Evolutionary conservation across 2,113 vertebrate genomes (phyloP).

Genomic region (Tragelaphus buxtoni): DNA sequence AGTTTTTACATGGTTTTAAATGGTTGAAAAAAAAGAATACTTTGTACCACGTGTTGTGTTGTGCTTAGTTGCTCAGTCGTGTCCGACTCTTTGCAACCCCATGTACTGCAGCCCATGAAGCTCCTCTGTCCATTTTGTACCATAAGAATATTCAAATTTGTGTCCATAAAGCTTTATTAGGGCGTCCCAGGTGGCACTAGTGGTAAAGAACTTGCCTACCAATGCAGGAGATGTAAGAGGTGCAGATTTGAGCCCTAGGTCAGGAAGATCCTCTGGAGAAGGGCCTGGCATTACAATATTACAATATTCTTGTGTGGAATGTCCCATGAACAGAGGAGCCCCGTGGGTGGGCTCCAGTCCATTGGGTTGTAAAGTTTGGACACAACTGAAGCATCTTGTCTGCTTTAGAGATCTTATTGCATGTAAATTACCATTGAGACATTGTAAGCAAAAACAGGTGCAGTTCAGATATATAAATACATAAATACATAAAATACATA

Average conservation of each 20-base stretch:
- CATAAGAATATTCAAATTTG: background rate
- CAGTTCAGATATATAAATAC: no score
- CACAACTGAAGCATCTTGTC: background rate
- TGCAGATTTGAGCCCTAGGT: background rate
- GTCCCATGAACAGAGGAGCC: background rate
- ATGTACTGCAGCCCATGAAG: background rate
- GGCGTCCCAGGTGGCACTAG: background rate
- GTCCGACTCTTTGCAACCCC: background rate
- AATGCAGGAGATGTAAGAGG: background rate
- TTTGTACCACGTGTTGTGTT: background rate
- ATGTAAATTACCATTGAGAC: no score
- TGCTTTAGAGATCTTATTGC: no score
- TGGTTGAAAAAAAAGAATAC: background rate
- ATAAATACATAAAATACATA: no score
- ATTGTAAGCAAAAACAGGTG: no score
- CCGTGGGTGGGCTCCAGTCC: background rate
- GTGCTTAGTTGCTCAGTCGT: background rate
- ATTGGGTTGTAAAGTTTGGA: accelerated
- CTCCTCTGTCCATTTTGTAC: background rate
- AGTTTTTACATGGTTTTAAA: background rate
- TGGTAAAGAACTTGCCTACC: background rate
- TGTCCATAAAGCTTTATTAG: background rate
- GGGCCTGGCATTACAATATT: background rate
- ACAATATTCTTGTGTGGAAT: background rate
- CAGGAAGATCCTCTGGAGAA: background rate